A percentile compares a stretch with the other conserved stretches of the same genome.
Evolutionary conservation across 2,797 vertebrate genomes (phyloP).

Genomic region (Siniperca undulata): DNA sequence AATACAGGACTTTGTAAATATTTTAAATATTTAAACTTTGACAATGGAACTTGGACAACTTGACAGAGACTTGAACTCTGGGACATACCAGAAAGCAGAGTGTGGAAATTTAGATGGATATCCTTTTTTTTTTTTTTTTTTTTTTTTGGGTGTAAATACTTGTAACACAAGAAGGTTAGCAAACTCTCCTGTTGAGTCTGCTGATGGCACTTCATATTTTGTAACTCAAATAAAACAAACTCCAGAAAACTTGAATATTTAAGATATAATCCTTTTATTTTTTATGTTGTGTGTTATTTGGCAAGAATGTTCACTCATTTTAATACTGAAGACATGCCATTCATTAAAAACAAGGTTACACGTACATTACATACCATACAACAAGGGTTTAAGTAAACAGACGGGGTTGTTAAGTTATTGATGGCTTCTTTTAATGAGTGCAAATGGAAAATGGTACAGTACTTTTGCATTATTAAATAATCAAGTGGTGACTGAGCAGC

Average conservation of each 20-base stretch:
- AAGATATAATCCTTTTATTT: conserved; percentile 70
- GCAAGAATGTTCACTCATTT: background rate
- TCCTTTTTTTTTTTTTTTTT: conserved; percentile 19
- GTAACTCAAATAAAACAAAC: conserved; percentile 89
- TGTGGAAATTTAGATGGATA: conserved; percentile 72
- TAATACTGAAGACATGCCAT: background rate
- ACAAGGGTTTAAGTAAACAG: background rate
- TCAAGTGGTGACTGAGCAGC: background rate
- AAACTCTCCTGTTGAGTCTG: conserved; percentile 76
- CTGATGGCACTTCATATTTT: conserved; percentile 90
- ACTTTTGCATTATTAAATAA: background rate
- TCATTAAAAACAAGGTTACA: conserved; percentile 6
- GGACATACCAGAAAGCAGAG: conserved; percentile 66
- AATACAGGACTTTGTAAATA: conserved; percentile 94
- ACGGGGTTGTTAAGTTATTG: background rate
- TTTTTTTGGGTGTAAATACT: conserved; percentile 80
- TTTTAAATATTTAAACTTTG: conserved; percentile 95
- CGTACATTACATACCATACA: background rate
- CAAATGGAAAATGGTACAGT: background rate
- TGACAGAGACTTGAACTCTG: conserved; percentile 75
- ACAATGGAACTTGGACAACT: conserved; percentile 74
- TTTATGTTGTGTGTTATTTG: conserved; percentile 15
- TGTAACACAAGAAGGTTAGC: conserved; percentile 82
- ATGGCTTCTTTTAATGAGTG: background rate
- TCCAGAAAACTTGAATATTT: conserved; percentile 80